Base-by-base conservation (phyloP, 2,797 vertebrate genomes). In the Betta splendens region DNA sequence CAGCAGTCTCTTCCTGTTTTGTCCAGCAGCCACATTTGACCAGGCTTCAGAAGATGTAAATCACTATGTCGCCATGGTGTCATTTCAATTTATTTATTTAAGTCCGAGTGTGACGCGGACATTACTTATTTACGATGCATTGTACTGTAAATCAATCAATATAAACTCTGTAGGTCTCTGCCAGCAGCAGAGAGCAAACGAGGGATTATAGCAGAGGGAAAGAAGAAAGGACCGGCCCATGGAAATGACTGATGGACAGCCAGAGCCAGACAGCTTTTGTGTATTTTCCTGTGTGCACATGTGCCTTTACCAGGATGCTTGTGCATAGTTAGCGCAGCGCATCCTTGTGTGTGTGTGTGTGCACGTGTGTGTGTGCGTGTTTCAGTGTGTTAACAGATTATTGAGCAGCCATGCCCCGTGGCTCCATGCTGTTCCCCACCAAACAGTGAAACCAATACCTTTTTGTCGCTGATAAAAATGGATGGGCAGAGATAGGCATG, bases 371-470 rank as follows among this genome's bases (percentile, higher is more conserved):
- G 25, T 43, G 16, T 47, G 18, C 57, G 31, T 20, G 22, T 42
- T 65, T 47, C 69, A 26, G 57, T 67, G 51, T 73, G 65, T 77
- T 70, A 69, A 65, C 56, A 72, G 87, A 85, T 87, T 85, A 87
- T 83, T 83, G 79, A 84, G 83, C 77, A 68, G 67, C 39, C 67
- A 61, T 85, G 80, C 80, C 87, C 79, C 12, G 67, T 85, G 79
- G 88, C 85, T 70, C 40, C 84, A 69, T 64, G 79, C 76, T 57
- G 79, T 74, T 85, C 75, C 72, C 68, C 84, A 85, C 76, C 78
- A 81, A 85, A 84, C 83, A 81, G 46, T 85, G 76, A 87, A 85
- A 81, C 77, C 80, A 83, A 84, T 88, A 84, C 79, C 77, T 84
- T 86, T 80, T 79, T 79, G 77, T 81, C 13, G 66, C 83, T 85